Percentiles rank a stretch among this genome's conserved stretches.
Conservation (phyloP, 1,140 invertebrate genomes). For the Drosophila arawakana region DNA sequence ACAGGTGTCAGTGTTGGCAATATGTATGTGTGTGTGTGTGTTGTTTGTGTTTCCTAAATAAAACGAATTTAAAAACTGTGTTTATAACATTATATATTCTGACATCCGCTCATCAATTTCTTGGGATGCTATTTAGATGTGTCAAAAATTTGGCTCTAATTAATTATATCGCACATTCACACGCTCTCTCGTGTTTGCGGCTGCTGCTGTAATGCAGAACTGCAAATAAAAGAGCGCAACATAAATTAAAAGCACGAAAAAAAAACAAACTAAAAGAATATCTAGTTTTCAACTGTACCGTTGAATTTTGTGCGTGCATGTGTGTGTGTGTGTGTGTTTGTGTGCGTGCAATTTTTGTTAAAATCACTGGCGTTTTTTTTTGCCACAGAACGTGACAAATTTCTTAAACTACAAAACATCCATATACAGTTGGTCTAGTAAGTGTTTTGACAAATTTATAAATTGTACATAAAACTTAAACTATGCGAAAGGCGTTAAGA, state of each 20-base stretch:
- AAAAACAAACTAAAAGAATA: conserved; percentile 53
- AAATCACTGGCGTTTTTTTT: conserved; percentile 36
- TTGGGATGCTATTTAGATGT: conserved; percentile 15
- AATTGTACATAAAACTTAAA: not conserved
- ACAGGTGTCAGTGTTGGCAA: conserved; percentile 58
- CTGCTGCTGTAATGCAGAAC: conserved; percentile 66
- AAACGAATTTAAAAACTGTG: conserved; percentile 45
- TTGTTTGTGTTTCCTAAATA: conserved; percentile 18
- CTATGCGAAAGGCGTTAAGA: too few species aligned
- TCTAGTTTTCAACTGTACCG: conserved; percentile 64
- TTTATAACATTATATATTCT: conserved; percentile 39
- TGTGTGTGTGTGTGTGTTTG: conserved; percentile 52
- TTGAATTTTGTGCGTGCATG: conserved; percentile 49
- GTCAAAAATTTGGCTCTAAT: conserved; percentile 75
- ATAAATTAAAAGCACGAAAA: not conserved
- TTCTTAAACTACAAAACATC: conserved; percentile 48
- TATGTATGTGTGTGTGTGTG: conserved; percentile 11
- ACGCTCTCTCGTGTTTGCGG: conserved; percentile 26
- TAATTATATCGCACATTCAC: conserved; percentile 74
- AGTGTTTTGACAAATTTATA: not conserved
- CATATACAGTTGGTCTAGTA: not conserved
- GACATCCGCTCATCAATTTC: conserved; percentile 3
- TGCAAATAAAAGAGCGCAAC: conserved; percentile 47
- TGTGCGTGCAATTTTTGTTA: conserved; percentile 54
- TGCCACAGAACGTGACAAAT: conserved; percentile 68